Percentiles rank a stretch among this genome's conserved stretches.
phyloP scores from a whole-genome alignment of 2,888 invertebrate genomes.

The Tetranychus truncatus region DNA sequence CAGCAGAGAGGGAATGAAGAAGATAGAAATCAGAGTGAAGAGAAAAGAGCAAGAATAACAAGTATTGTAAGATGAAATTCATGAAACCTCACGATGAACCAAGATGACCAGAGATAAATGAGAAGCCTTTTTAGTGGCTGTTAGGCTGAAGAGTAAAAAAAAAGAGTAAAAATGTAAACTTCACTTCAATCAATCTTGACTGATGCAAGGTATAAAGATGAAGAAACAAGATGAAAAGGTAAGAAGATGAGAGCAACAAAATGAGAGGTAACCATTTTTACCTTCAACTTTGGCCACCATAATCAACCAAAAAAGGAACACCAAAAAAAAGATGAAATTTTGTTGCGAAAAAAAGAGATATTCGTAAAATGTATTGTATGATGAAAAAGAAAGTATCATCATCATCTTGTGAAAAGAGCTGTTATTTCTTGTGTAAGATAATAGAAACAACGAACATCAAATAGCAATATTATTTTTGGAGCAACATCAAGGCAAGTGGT shows the following conservation, averaged over 20 bases:
- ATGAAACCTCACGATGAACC: constrained; percentile 1
- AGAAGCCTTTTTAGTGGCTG: not conserved
- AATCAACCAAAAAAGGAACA: too few relatives aligned
- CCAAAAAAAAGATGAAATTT: not conserved
- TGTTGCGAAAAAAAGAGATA: not conserved
- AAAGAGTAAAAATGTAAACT: not conserved
- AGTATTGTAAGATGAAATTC: constrained; percentile 7
- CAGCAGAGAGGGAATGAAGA: not conserved
- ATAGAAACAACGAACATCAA: not conserved
- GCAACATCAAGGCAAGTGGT: not conserved
- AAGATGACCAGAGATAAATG: constrained; percentile 3
- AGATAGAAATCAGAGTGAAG: not conserved
- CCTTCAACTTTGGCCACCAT: too few relatives aligned
- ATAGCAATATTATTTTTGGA: not conserved
- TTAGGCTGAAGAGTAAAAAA: not conserved
- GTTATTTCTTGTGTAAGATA: not conserved
- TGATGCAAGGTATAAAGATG: not conserved
- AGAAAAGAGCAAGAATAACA: not conserved
- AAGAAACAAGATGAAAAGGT: not conserved
- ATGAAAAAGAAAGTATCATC: not conserved
- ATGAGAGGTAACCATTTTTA: not conserved
- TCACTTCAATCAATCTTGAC: not conserved
- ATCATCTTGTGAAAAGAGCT: not conserved
- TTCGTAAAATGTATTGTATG: not conserved
- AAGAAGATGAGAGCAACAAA: not conserved